Evolutionary conservation across 2,888 invertebrate genomes (phyloP), one percentile per base, ranked within the genome.

Genomic region (Andrena praecox): DNA sequence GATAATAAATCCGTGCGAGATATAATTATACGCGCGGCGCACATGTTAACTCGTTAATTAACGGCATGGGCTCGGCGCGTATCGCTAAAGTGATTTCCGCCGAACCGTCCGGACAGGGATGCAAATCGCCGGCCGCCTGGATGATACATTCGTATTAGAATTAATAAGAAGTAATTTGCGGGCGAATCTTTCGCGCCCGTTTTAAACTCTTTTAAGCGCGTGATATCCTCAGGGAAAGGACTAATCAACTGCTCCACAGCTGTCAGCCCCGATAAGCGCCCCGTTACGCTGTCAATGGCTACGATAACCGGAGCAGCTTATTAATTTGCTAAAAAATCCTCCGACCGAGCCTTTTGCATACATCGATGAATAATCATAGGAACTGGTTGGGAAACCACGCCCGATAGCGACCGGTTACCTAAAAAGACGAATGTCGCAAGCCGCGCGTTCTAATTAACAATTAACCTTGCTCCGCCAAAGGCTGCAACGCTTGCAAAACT

Each of bases 361-460:
- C 20, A 66, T 79, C 69, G 33, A 70, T 79, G 77, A 50, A 66
- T 79, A 70, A 76, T 76, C 66, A 77, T 66, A 48, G 70, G 76
- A 79, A 79, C 79, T 76, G 79, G 77, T 79, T 77, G 29, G 50
- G 50, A 60, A 20, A 63, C 78, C 68, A 76, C 70, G 60, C 79
- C 64, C 60, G 42, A 10, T 76, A 69, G 76, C 48, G 64, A 76
- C 76, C 48, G 64, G 66, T 33, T 79, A 33, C 70, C 79, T 64
- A 69, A 79, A 66, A 66, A 70, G 77, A 77, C 70, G 31, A 66
- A 76, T 70, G 76, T 70, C 31, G 70, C 76, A 76, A 76, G 52
- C 24, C 42, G 52, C 31, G 66, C 42, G 56, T 10, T 20, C 56
- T 35, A 66, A 79, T 76, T 64, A 79, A 76, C 79, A 69, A 79